A percentile compares a stretch with the other conserved stretches of the same genome.
Evolutionary conservation across 1,140 invertebrate genomes (phyloP).

Genomic region (Forficula auricularia): DNA sequence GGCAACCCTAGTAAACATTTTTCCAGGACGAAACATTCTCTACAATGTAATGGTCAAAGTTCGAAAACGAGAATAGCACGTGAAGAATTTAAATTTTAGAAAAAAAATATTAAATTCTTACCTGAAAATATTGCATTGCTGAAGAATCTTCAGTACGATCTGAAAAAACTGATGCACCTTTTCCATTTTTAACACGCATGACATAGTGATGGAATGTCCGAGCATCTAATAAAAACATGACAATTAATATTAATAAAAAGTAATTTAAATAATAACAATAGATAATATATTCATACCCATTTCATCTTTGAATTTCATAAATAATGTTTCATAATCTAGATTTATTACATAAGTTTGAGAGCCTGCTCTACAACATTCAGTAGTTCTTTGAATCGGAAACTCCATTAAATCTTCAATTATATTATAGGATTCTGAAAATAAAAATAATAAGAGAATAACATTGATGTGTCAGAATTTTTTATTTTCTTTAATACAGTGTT

Average conservation of each 20-base stretch:
- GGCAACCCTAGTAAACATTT: too few relatives aligned
- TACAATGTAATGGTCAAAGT: too few relatives aligned
- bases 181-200: slow-evolving; percentile 56
- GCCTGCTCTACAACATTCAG: slow-evolving; percentile 47
- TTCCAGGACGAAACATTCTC: too few relatives aligned
- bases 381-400: slow-evolving; percentile 44
- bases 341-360: slow-evolving; percentile 48
- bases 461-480: background rate
- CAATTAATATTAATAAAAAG: slow-evolving; percentile 1
- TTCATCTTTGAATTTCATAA: slow-evolving; percentile 18
- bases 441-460: slow-evolving; percentile 3
- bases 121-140: slow-evolving; percentile 84
- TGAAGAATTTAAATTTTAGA: slow-evolving; percentile 5
- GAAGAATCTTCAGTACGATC: slow-evolving; percentile 92
- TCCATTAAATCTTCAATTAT: slow-evolving; percentile 22
- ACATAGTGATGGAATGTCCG: slow-evolving; percentile 59
- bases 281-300: slow-evolving; percentile 12
- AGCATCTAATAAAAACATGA: slow-evolving; percentile 36
- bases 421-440: slow-evolving; percentile 10
- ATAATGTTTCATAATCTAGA: slow-evolving; percentile 40
- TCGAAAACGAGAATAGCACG: too few relatives aligned
- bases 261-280: background rate
- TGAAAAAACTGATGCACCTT: slow-evolving; percentile 75
- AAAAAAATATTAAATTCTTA: slow-evolving; percentile 15
- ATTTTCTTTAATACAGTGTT: background rate